These are phyloP conservation scores for Myripristis murdjan DNA, from an alignment of 2,797 vertebrate species.

Conservation along the genomic window DNA sequence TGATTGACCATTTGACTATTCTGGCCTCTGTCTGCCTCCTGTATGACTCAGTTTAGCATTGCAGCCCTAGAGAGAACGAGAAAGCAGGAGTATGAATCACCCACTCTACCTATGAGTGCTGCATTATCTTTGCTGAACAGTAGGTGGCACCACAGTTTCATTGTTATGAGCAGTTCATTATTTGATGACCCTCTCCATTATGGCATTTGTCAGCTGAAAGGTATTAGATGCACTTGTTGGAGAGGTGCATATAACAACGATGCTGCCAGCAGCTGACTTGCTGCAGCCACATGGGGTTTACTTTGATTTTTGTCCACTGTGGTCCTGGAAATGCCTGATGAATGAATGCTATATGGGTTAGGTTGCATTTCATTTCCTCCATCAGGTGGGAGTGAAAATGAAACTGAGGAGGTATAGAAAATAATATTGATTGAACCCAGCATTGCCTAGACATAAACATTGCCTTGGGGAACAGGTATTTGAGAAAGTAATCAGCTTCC, in stretches of 20 bases:
- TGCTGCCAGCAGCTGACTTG: background rate
- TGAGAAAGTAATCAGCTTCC: slow-evolving; percentile 36
- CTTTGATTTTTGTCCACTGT: background rate
- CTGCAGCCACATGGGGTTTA: background rate
- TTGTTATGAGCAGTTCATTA: background rate
- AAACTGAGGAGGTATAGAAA: slow-evolving; percentile 37
- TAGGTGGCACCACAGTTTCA: slow-evolving; percentile 59
- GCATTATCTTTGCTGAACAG: slow-evolving; percentile 47
- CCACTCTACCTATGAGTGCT: background rate
- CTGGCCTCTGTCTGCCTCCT: too few species aligned
- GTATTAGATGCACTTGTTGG: background rate
- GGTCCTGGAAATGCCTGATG: slow-evolving; percentile 42
- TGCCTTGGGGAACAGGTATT: slow-evolving; percentile 15
- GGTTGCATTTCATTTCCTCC: slow-evolving; percentile 63
- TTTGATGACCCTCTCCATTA: background rate
- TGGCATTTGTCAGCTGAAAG: background rate
- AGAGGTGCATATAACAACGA: background rate
- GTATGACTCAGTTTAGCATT: background rate
- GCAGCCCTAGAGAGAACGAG: slow-evolving; percentile 5
- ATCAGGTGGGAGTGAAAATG: too few species aligned
- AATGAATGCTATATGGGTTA: slow-evolving; percentile 16
- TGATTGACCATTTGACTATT: too few species aligned
- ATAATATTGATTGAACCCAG: slow-evolving; percentile 34
- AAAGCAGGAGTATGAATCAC: background rate
- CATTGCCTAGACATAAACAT: slow-evolving; percentile 40